Evolutionary conservation across 2,888 invertebrate genomes (phyloP).

Genomic region (Entomobrya multifasciata): DNA sequence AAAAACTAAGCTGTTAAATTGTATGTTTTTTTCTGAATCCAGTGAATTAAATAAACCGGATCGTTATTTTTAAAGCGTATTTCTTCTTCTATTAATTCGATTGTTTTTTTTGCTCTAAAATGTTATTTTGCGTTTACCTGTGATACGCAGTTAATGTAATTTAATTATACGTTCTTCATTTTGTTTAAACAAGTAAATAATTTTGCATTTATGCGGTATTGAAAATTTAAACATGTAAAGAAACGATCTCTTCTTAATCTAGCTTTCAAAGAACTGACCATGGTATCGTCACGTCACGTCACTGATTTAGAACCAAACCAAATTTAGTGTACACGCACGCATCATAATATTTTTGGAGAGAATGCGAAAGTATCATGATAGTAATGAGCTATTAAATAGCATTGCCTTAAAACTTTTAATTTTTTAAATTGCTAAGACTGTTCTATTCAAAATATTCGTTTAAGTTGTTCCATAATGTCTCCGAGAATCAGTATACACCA

Average conservation of each 20-base stretch:
- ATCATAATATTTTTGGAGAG: background rate
- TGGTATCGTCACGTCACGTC: no score
- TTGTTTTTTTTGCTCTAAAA: background rate
- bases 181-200: background rate
- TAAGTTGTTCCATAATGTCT: no score
- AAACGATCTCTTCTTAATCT: background rate
- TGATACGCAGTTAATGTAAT: slow-evolving; percentile 24
- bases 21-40: no score
- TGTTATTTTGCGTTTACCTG: slow-evolving; percentile 29
- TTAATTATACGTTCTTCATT: background rate
- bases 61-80: no score
- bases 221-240: background rate
- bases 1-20: no score
- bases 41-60: no score
- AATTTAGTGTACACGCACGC: no score
- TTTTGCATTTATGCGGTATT: no score
- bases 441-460: no score
- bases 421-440: no score
- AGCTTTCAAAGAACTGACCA: background rate
- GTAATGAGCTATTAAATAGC: background rate
- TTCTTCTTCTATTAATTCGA: background rate
- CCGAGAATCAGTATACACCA: no score
- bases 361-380: background rate
- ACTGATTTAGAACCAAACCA: no score
- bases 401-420: background rate